Conservation (phyloP, 2,888 invertebrate species). For the Euspilapteryx auroguttella region DNA sequence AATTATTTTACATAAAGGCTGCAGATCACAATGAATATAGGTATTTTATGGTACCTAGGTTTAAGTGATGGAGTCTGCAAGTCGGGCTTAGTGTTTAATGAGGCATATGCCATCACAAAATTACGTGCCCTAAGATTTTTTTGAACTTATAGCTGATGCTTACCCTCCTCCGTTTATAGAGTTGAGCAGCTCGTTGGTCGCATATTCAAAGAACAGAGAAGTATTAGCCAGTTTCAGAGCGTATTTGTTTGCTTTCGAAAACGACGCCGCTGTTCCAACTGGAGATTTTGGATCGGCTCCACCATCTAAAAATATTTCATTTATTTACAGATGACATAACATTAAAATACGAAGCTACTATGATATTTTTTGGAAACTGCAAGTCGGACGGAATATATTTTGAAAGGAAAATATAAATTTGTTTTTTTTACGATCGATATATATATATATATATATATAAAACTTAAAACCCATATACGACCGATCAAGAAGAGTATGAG, state of each 20-base stretch:
- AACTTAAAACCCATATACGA: no score
- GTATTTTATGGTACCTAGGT: background rate
- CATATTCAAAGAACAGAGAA: constrained; percentile 82
- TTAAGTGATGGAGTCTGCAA: background rate
- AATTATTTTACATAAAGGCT: background rate
- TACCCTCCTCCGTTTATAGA: constrained; percentile 51
- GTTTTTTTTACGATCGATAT: no score
- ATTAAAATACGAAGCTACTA: no score
- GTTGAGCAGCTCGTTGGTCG: constrained; percentile 83
- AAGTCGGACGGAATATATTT: no score
- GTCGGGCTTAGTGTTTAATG: no score
- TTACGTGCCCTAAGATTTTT: background rate
- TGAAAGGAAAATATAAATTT: no score
- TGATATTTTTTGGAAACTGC: no score
- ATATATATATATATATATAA: no score
- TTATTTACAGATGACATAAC: no score
- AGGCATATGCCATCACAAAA: no score
- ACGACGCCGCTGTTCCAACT: constrained; percentile 85
- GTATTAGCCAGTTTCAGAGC: constrained; percentile 83
- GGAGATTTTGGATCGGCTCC: constrained; percentile 86
- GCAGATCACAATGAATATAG: no score
- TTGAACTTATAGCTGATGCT: constrained; percentile 4
- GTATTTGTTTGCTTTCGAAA: constrained; percentile 85
- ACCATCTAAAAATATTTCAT: constrained; percentile 54
- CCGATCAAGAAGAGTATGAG: no score